These are phyloP conservation scores for Pachydiplax longipennis DNA, from an alignment of 2,888 invertebrate genomes.

Conservation along the genomic window DNA sequence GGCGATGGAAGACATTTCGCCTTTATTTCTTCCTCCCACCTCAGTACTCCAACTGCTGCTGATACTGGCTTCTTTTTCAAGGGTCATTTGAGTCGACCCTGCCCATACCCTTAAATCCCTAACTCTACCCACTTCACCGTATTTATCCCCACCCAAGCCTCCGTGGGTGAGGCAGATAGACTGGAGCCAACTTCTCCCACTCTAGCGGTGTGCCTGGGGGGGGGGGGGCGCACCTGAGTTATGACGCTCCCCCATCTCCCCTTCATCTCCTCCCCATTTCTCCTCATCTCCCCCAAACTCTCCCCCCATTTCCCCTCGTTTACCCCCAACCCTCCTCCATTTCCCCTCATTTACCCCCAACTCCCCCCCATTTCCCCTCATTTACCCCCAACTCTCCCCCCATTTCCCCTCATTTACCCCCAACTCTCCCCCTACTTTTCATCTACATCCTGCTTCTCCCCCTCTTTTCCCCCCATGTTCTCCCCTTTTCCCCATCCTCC, in stretches of 20 bases:
- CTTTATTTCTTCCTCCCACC: background rate
- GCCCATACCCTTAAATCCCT: background rate
- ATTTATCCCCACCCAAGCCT: no score
- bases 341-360: background rate
- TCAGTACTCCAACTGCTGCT: background rate
- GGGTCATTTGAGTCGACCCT: background rate
- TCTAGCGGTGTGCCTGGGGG: background rate
- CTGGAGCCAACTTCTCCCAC: no score
- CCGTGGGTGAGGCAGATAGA: no score
- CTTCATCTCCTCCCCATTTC: background rate
- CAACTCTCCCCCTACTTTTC: no score
- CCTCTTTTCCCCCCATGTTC: background rate
- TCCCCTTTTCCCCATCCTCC: no score
- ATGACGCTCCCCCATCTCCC: background rate
- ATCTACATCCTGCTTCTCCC: no score
- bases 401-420: no score
- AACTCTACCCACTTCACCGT: background rate
- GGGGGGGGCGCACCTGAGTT: background rate
- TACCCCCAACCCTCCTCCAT: background rate
- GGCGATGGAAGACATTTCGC: background rate
- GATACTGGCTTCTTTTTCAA: background rate
- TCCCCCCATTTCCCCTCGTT: no score
- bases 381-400: no score
- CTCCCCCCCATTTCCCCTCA: no score
- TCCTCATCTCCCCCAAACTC: no score